Percentiles rank a stretch among this genome's conserved stretches.
Conservation (phyloP, 2,888 invertebrate species). For the Eristalinus aeneus region DNA sequence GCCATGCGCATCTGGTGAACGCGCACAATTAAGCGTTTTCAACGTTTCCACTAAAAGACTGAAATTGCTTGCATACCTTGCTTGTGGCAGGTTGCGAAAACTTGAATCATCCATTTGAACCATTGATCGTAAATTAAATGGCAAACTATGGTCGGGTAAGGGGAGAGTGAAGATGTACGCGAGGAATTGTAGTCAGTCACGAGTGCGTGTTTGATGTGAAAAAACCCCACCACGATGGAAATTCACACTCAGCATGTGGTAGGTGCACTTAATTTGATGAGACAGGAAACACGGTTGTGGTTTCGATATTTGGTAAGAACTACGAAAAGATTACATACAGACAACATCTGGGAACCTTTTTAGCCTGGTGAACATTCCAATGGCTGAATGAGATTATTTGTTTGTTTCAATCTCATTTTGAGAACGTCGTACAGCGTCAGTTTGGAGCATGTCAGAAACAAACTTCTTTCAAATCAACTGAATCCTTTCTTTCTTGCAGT, state of each 20-base stretch:
- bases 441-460: too few relatives aligned
- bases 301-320: background rate
- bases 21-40: constrained; percentile 37
- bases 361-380: background rate
- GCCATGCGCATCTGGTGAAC: too few relatives aligned
- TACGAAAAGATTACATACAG: background rate
- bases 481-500: constrained; percentile 61
- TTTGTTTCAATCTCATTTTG: too few relatives aligned
- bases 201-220: background rate
- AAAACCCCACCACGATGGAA: background rate
- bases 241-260: background rate
- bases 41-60: background rate
- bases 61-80: background rate
- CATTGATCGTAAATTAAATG: background rate
- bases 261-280: background rate
- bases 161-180: background rate
- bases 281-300: background rate
- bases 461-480: background rate
- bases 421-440: too few relatives aligned
- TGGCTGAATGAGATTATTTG: too few relatives aligned
- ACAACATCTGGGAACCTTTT: background rate
- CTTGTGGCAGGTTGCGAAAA: background rate
- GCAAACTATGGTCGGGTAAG: background rate
- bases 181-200: background rate
- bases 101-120: background rate